Base-by-base conservation (phyloP, 2,113 vertebrate species). In the Spizaetus ornatus region DNA sequence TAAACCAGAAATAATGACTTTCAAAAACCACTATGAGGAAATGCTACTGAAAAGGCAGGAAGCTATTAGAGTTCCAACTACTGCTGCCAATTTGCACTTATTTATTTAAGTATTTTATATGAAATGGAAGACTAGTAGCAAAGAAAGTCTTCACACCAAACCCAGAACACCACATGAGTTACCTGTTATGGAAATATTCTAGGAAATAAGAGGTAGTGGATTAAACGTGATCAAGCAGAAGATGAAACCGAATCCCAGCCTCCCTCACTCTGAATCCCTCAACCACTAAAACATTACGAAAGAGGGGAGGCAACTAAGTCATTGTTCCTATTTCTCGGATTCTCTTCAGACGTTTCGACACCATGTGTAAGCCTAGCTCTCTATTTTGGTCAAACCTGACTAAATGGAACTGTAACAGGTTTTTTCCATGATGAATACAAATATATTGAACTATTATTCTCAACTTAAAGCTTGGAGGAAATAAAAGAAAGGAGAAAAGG, bases 151-250 rank as follows among this genome's bases (percentile, higher is more conserved):
- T 32, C 53, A 5, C 29, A n/a, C 15, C 50, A 55, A 89, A 11
- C 3, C 31, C 67, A 29, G 38, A 76, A 74, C 5, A 16, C 22
- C 27, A 5, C 5, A 19, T 13, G 17, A 13, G 6, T 8, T 7
- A 1, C 2, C 31, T 7, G 11, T 13, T 11, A 7, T 0, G 15
- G n/a, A 55, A 88, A 70, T 40, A 16, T 5, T 15, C 8, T 13
- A n/a, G 45, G 12, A 77, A 79, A 40, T 1, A 36, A 29, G 34
- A 73, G 40, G 40, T 0, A 31, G 3, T 2, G 32, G 45, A 59
- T 69, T 26, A 70, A 78, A 71, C 7, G 3, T n/a, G 69, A 63
- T 14, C 16, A 29, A 38, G 38, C 18, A 83, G 45, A 65, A 62
- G 42, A 45, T n/a, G 27, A 48, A 70, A 38, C 10, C 6, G 16